phyloP scores from a whole-genome alignment of 2,797 vertebrate species.

The Clarias pachynema region DNA sequence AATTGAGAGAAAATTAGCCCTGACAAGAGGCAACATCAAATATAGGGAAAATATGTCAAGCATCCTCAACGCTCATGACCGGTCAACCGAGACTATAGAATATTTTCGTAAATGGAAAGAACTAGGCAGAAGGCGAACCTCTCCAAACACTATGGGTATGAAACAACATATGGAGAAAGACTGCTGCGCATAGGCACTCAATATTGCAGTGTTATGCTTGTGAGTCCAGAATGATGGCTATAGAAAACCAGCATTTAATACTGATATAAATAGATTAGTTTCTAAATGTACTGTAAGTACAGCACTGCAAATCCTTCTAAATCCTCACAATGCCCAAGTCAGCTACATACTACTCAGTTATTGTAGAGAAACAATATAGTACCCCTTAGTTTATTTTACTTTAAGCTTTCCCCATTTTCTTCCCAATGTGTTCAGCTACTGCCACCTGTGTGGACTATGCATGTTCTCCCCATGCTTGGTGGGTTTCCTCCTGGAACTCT shows the following conservation, averaged over 20 bases:
- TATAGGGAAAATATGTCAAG: constrained; percentile 15
- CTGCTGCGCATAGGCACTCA: neutral
- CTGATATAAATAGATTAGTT: neutral
- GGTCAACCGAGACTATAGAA: neutral
- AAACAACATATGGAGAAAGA: neutral
- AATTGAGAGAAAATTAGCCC: neutral
- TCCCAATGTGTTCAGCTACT: neutral
- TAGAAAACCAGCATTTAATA: neutral
- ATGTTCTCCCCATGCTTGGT: too few relatives aligned
- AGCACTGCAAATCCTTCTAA: neutral
- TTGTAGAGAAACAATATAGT: neutral
- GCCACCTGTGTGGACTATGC: too few relatives aligned
- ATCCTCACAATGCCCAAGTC: neutral
- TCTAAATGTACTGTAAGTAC: neutral
- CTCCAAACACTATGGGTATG: neutral
- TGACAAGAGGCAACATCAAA: neutral
- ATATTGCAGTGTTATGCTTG: neutral
- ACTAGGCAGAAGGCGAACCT: neutral
- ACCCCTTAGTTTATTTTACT: neutral
- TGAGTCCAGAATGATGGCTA: neutral
- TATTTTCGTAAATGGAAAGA: constrained; percentile 7
- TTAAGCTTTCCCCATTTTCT: neutral
- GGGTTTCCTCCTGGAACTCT: too few relatives aligned
- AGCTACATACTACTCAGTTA: neutral
- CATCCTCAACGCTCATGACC: neutral